Evolutionary conservation across 2,113 vertebrate genomes (phyloP).

Genomic region (Dasyprocta punctata): DNA sequence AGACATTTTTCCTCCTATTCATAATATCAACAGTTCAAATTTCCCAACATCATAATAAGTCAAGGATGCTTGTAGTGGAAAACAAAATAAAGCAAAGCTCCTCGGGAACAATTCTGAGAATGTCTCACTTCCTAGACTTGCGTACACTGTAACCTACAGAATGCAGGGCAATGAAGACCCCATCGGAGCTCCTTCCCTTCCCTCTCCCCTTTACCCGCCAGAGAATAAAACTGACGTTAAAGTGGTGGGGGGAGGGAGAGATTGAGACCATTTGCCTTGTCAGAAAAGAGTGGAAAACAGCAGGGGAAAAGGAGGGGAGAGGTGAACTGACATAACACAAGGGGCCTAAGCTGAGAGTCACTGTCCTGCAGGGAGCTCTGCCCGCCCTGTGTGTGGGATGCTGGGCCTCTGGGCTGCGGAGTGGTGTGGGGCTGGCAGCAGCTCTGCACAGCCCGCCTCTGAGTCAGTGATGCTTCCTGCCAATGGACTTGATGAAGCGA

Average conservation of each 20-base stretch:
- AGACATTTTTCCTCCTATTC: background rate
- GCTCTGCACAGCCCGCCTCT: constrained; percentile 84
- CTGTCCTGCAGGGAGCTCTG: constrained; percentile 78
- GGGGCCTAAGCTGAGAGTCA: constrained; percentile 78
- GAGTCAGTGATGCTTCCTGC: constrained; percentile 73
- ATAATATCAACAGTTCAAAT: constrained; percentile 32
- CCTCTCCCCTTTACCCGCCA: background rate
- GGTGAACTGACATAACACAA: constrained; percentile 73
- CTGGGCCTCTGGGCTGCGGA: constrained; percentile 64
- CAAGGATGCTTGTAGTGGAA: background rate
- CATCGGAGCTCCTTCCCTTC: no score
- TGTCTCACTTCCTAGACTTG: background rate
- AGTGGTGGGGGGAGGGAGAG: background rate
- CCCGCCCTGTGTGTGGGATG: constrained; percentile 67
- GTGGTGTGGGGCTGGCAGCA: constrained; percentile 76
- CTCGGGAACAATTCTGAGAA: constrained; percentile 43
- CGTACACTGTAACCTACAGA: background rate
- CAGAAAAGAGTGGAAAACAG: constrained; percentile 67
- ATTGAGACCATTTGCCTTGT: background rate
- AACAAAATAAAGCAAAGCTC: background rate
- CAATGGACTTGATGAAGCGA: constrained; percentile 81
- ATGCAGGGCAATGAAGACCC: background rate
- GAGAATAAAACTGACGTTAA: background rate
- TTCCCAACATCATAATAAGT: background rate
- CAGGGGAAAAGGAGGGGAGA: constrained; percentile 70